Evolutionary conservation across 2,888 invertebrate species (phyloP).

Genomic region (Craniophora ligustri): DNA sequence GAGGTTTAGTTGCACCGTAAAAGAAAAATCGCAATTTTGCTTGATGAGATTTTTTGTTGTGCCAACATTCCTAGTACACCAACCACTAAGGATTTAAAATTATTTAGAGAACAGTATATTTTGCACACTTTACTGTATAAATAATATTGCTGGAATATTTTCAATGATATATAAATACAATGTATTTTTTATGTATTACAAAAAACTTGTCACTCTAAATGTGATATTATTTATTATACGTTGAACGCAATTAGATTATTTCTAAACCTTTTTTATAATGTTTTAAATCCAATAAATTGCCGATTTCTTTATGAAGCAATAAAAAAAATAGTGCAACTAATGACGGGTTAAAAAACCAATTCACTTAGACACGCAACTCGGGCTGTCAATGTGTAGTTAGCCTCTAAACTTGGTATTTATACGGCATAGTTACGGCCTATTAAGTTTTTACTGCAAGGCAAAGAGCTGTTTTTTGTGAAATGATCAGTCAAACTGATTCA

Average conservation of each 20-base stretch:
- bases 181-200: slow-evolving; percentile 7
- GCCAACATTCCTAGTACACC: slow-evolving; percentile 53
- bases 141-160: not conserved
- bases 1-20: slow-evolving; percentile 46
- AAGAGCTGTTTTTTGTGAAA: slow-evolving; percentile 38
- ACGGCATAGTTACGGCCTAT: slow-evolving; percentile 37
- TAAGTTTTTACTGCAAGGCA: slow-evolving; percentile 33
- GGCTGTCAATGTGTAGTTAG: slow-evolving; percentile 35
- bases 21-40: slow-evolving; percentile 58
- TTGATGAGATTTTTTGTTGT: slow-evolving; percentile 56
- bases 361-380: slow-evolving; percentile 32
- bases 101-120: slow-evolving; percentile 38
- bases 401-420: slow-evolving; percentile 26
- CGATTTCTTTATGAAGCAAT: slow-evolving; percentile 9
- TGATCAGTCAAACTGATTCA: slow-evolving; percentile 43
- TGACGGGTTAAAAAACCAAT: slow-evolving; percentile 30
- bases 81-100: slow-evolving; percentile 53
- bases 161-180: slow-evolving; percentile 15
- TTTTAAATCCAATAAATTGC: slow-evolving; percentile 5
- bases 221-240: slow-evolving; percentile 9
- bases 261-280: slow-evolving; percentile 10
- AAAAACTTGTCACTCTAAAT: slow-evolving; percentile 14
- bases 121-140: not conserved
- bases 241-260: slow-evolving; percentile 15
- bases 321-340: slow-evolving; percentile 30